Conservation (phyloP, 1,140 invertebrate species). For the Lasioglossum albipes region DNA sequence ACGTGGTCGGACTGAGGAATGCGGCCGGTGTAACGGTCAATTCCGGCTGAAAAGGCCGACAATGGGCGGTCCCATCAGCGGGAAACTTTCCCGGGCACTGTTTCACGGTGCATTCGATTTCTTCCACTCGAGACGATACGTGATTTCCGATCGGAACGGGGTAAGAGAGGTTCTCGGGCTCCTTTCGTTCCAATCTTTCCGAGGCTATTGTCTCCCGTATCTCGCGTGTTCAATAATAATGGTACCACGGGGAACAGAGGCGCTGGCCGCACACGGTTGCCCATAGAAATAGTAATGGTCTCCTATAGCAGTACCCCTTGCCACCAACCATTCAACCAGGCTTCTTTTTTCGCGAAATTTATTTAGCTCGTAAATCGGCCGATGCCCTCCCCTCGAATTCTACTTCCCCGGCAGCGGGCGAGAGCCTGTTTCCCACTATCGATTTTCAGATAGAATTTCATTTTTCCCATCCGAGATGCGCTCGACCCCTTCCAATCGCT, state of each 20-base stretch:
- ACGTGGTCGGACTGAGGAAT: background rate
- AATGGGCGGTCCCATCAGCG: background rate
- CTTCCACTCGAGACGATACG: constrained; percentile 7
- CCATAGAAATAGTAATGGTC: constrained; percentile 35
- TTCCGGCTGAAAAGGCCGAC: background rate
- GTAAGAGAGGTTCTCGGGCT: background rate
- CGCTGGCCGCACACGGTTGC: constrained; percentile 2
- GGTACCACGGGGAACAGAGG: constrained; percentile 37
- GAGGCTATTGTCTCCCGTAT: constrained; percentile 45
- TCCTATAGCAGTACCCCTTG: background rate
- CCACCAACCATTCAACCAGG: background rate
- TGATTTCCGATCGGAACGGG: constrained; percentile 14
- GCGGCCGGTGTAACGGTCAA: background rate
- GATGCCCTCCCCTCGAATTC: constrained; percentile 36
- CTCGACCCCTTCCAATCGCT: too few species aligned
- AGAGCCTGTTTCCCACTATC: background rate
- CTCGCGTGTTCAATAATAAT: constrained; percentile 58
- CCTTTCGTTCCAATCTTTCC: constrained; percentile 52
- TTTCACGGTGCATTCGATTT: constrained; percentile 16
- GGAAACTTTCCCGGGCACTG: background rate
- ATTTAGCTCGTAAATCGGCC: constrained; percentile 63
- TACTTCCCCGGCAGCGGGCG: constrained; percentile 13
- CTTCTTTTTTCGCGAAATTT: constrained; percentile 52
- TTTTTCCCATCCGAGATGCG: background rate
- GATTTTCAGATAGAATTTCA: constrained; percentile 4